Evolutionary conservation across 2,888 invertebrate species (phyloP).

Genomic region (Ormyrus nitidulus): DNA sequence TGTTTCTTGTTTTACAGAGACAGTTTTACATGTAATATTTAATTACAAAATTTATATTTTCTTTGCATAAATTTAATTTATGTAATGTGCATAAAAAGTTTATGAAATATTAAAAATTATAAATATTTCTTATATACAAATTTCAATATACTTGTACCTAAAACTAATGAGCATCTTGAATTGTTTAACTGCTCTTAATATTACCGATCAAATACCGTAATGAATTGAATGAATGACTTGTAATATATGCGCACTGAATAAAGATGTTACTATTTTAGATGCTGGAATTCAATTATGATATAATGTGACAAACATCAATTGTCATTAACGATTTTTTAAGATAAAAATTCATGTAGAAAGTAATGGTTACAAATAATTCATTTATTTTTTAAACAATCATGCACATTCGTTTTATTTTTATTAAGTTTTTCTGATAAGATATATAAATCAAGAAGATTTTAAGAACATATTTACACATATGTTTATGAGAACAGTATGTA

Average conservation of each 20-base stretch:
- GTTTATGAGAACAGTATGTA: conserved; percentile 30
- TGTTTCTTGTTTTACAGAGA: too few relatives aligned
- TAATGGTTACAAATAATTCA: neutral
- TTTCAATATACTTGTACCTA: conserved; percentile 28
- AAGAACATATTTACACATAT: conserved; percentile 29
- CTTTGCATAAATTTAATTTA: neutral
- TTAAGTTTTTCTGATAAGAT: conserved; percentile 29
- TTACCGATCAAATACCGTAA: conserved; percentile 37
- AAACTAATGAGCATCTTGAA: conserved; percentile 61
- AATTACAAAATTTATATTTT: too few relatives aligned
- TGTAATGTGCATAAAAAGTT: neutral
- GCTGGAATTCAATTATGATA: conserved; percentile 29
- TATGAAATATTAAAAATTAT: neutral
- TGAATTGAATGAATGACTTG: conserved; percentile 67
- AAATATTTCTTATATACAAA: conserved; percentile 37
- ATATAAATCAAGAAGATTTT: conserved; percentile 27
- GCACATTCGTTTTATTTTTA: conserved; percentile 14
- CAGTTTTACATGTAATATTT: too few relatives aligned
- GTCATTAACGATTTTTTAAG: neutral
- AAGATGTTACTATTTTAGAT: conserved; percentile 74
- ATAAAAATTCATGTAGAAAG: neutral
- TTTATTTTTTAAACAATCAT: conserved; percentile 25
- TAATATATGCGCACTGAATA: conserved; percentile 75
- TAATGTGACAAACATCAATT: neutral
- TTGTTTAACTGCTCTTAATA: conserved; percentile 59